Evolutionary conservation across 2,113 vertebrate genomes (phyloP).

Genomic region (Rhadina sibilatrix): DNA sequence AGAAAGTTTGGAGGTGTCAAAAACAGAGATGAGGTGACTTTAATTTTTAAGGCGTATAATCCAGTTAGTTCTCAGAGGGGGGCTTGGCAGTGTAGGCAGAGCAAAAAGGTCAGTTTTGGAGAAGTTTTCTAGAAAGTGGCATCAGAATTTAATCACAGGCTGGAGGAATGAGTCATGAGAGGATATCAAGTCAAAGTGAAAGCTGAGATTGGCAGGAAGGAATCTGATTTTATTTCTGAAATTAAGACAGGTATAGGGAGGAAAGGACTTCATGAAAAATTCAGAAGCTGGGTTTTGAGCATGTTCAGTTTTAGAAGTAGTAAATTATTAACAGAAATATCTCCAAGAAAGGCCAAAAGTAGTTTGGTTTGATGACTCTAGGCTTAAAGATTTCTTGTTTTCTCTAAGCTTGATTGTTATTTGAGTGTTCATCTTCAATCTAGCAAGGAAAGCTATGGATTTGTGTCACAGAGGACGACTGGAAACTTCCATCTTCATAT

Average conservation of each 20-base stretch:
- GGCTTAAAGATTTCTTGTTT: background rate
- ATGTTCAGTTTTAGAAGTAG: background rate
- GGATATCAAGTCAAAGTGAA: background rate
- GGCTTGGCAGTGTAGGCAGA: background rate
- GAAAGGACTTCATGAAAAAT: conserved; percentile 7
- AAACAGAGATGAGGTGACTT: background rate
- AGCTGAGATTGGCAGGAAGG: background rate
- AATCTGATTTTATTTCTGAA: conserved; percentile 13
- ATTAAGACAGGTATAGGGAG: conserved; percentile 1
- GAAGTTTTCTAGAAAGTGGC: background rate
- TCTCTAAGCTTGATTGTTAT: background rate
- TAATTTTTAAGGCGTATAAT: background rate
- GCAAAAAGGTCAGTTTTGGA: conserved; percentile 28
- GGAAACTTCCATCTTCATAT: background rate
- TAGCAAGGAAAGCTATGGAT: background rate
- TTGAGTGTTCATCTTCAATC: background rate
- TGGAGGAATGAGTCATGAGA: conserved; percentile 34
- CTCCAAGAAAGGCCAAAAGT: background rate
- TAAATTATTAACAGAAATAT: conserved; percentile 22
- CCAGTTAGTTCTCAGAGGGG: background rate
- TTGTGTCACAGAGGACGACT: background rate
- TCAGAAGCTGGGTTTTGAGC: background rate
- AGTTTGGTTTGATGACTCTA: background rate
- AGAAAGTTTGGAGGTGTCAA: background rate
- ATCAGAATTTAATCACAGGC: conserved; percentile 27